These are phyloP conservation scores for Drosophila tristis DNA, from an alignment of 1,140 invertebrate genomes.

Conservation along the genomic window DNA sequence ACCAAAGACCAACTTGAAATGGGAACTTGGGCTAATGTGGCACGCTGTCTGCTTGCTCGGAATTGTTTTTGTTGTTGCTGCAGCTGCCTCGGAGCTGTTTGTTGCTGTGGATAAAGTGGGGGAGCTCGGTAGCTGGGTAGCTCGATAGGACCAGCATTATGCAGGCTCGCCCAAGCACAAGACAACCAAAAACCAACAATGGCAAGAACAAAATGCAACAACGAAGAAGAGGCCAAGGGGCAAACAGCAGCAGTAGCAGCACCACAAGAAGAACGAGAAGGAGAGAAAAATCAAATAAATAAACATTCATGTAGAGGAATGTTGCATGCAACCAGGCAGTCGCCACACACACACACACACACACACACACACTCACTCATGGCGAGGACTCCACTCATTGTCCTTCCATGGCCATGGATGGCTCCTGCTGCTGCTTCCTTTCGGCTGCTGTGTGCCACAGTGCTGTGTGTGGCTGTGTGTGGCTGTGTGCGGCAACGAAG, in stretches of 20 bases:
- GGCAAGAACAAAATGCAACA: slow-evolving; percentile 43
- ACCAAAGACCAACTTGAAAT: slow-evolving; percentile 35
- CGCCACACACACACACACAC: slow-evolving; percentile 4
- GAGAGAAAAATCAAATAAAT: slow-evolving; percentile 70
- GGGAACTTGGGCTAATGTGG: slow-evolving; percentile 59
- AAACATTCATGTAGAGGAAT: slow-evolving; percentile 70
- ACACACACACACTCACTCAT: slow-evolving; percentile 3
- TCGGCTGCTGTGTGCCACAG: too few relatives aligned
- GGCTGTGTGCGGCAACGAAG: not conserved
- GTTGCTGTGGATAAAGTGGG: slow-evolving; percentile 15
- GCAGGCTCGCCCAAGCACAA: slow-evolving; percentile 53
- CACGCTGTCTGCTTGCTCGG: slow-evolving; percentile 33
- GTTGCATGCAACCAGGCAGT: slow-evolving; percentile 46
- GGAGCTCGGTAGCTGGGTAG: not conserved
- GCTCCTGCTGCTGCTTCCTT: slow-evolving; percentile 4
- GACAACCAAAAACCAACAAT: slow-evolving; percentile 56
- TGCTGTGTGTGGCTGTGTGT: too few relatives aligned
- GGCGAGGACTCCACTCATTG: slow-evolving; percentile 38
- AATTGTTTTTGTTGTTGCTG: slow-evolving; percentile 20
- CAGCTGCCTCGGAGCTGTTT: slow-evolving; percentile 46
- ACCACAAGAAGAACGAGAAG: not conserved
- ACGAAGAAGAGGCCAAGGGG: slow-evolving; percentile 1
- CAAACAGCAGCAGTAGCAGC: not conserved
- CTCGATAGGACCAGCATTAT: slow-evolving; percentile 35
- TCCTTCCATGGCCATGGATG: not conserved